These are phyloP conservation scores for Ailuropoda melanoleuca DNA, from an alignment of 2,113 vertebrate species.

Conservation along the genomic window DNA sequence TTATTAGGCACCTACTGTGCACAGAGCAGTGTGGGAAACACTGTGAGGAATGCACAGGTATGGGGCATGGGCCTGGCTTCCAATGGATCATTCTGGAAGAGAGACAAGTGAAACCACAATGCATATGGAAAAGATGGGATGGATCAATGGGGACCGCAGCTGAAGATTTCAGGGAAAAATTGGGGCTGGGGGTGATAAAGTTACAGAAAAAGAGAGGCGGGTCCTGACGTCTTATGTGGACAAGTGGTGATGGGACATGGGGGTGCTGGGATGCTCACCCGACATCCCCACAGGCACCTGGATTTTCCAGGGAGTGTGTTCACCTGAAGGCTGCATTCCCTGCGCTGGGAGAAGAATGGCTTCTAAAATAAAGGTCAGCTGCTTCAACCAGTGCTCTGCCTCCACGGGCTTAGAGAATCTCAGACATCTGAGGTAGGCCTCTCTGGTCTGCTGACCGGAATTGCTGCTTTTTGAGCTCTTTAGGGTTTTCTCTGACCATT, in stretches of 20 bases:
- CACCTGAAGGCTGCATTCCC: background rate
- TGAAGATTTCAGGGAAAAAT: background rate
- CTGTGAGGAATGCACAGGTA: accelerated
- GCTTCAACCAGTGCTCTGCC: background rate
- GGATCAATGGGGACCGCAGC: background rate
- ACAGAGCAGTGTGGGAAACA: background rate
- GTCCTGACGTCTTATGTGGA: background rate
- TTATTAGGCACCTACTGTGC: background rate
- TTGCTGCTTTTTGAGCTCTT: background rate
- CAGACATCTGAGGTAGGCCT: too few species aligned
- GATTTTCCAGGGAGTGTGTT: background rate
- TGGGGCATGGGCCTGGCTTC: accelerated
- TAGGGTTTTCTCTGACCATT: background rate
- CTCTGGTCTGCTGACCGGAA: background rate
- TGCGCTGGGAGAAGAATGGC: background rate
- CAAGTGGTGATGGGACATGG: background rate
- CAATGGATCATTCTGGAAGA: background rate
- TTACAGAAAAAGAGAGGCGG: background rate
- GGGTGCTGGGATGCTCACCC: background rate
- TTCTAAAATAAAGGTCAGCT: background rate
- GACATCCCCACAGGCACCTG: background rate
- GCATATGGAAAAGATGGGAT: accelerated
- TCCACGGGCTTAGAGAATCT: background rate
- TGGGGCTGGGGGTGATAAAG: background rate
- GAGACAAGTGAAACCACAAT: background rate